Base-by-base conservation (phyloP, 92 coral and sea anemone species). In the Actinernus sp. region DNA sequence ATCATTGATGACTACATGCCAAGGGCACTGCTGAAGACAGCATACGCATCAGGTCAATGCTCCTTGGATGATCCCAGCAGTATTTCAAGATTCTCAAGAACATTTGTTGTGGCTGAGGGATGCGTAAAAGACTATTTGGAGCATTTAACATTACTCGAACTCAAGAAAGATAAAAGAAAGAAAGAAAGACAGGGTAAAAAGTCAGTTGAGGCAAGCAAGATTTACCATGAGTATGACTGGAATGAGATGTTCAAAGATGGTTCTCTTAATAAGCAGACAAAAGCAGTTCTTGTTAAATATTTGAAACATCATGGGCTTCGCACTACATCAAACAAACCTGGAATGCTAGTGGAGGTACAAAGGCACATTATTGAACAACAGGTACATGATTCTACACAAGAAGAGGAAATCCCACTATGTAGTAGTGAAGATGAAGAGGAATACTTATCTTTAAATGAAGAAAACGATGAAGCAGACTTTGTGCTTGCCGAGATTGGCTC, bases 401-500 rank as follows among this genome's bases (percentile, higher is more conserved):
- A 66, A 22, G 55, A n/a, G n/a, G n/a, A n/a, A n/a, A n/a, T n/a
- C n/a, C n/a, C 12, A 66, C 39, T 21, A 20, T 36, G 82, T 52
- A 63, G 80, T 54, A 61, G 74, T 53, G 79, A 62, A 31, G 66
- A 80, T 2, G 81, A 71, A 19, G 87, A 71, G 32, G 73, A 39
- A 61, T 29, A 50, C 46, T 63, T 32, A 37, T 71, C 81, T 8
- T 53, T 27, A 28, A 75, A 71, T 71, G 87, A 80, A 29, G 81
- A 71, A 53, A 49, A 38, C 60, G 55, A 54, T 25, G 33, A 78
- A 58, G 60, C 61, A 20, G 62, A 71, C 87, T 55, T 71, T 71
- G 80, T 80, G 26, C 64, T 80, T 71, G 74, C 74, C n/a, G 73
- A 79, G 63, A 60, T 79, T 61, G 86, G 73, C 27, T 79, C 79